Evolutionary conservation across 2,113 vertebrate genomes (phyloP).

Genomic region (Ploceus nigricollis): DNA sequence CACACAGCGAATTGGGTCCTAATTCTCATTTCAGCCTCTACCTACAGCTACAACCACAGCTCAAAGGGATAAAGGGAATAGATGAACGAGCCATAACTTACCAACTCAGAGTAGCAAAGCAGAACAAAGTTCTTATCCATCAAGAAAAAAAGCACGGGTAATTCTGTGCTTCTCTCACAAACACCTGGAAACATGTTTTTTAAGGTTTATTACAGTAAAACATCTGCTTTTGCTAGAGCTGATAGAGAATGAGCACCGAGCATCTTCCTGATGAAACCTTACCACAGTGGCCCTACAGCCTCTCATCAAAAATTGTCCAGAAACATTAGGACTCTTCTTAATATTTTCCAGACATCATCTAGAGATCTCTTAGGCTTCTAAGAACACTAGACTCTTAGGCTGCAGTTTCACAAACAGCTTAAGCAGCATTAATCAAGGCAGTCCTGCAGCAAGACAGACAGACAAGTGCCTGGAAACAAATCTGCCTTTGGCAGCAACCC

Average conservation of each 20-base stretch:
- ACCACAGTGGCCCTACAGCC: fast-evolving
- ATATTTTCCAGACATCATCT: not conserved
- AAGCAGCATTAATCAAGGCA: conserved; percentile 36
- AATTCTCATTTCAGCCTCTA: not conserved
- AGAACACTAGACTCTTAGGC: not conserved
- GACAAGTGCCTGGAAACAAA: conserved; percentile 1
- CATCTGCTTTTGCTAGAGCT: not conserved
- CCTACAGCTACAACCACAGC: not conserved
- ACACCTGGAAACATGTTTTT: not conserved
- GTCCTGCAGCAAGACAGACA: conserved; percentile 19
- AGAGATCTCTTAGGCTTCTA: not conserved
- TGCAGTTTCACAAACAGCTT: conserved; percentile 34
- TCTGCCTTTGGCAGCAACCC: not conserved
- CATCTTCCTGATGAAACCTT: not conserved
- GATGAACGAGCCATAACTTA: fast-evolving
- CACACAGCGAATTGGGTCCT: fast-evolving
- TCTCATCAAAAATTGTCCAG: not conserved
- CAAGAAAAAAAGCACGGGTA: not conserved
- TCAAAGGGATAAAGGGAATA: not conserved
- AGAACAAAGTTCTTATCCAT: not conserved
- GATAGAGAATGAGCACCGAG: not conserved
- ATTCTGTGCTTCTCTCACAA: not conserved
- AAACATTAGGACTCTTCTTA: not conserved
- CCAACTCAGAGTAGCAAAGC: not conserved
- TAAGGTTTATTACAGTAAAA: not conserved